Conservation (phyloP, 2,888 invertebrate genomes). For the Entomobrya proxima region DNA sequence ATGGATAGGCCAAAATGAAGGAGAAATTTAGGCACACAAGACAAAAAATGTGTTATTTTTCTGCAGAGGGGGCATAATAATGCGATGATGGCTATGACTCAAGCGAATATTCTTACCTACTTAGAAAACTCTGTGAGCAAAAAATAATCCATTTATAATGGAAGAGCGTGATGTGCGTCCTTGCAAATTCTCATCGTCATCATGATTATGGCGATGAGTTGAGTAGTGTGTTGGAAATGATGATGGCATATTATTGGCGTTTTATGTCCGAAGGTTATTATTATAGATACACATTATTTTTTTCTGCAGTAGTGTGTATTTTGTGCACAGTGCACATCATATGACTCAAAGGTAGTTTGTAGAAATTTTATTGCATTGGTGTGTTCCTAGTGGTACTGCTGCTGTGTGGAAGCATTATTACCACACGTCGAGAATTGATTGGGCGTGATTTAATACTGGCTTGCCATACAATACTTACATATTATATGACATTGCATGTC, state of each 20-base stretch:
- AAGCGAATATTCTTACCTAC: neutral
- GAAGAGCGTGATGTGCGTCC: slow-evolving; percentile 55
- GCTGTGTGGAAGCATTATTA: neutral
- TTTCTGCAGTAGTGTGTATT: neutral
- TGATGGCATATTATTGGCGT: slow-evolving; percentile 62
- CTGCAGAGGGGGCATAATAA: neutral
- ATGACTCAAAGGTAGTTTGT: no score
- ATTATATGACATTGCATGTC: slow-evolving; percentile 22
- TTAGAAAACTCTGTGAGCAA: neutral
- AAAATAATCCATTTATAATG: slow-evolving; percentile 5
- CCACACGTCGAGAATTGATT: slow-evolving; percentile 43
- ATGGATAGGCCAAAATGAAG: neutral
- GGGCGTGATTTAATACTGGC: slow-evolving; percentile 64
- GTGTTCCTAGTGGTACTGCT: neutral
- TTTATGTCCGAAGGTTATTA: slow-evolving; percentile 55
- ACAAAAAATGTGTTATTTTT: neutral
- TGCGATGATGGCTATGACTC: neutral
- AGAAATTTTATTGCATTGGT: neutral
- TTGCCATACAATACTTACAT: neutral
- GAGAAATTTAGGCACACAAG: neutral
- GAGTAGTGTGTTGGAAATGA: neutral
- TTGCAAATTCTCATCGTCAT: slow-evolving; percentile 57
- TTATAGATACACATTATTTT: neutral
- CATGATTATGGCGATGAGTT: slow-evolving; percentile 39
- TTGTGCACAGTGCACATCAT: neutral